These are phyloP conservation scores for Mythimna ferrago DNA, from an alignment of 2,888 invertebrate genomes.

Conservation along the genomic window DNA sequence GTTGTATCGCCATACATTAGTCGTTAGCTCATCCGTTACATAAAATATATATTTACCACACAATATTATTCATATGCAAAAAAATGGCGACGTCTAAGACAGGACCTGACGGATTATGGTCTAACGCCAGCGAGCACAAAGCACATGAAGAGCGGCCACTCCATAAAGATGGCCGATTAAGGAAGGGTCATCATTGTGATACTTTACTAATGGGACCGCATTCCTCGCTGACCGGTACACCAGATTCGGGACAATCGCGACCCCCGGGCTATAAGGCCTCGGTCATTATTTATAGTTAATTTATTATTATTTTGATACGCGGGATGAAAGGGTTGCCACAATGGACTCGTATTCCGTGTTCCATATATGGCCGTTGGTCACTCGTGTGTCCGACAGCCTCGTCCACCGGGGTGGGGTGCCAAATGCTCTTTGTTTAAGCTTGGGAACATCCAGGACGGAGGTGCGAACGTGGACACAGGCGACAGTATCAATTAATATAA, in stretches of 20 bases:
- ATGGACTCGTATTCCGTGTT: conserved; percentile 83
- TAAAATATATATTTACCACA: conserved; percentile 63
- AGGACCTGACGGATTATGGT: conserved; percentile 86
- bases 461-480: conserved; percentile 31
- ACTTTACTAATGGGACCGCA: conserved; percentile 88
- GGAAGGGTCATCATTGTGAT: conserved; percentile 84
- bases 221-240: conserved; percentile 87
- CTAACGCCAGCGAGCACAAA: conserved; percentile 84
- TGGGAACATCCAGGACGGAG: conserved; percentile 69
- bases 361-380: conserved; percentile 81
- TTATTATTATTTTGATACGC: conserved; percentile 90
- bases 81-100: conserved; percentile 75
- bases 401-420: conserved; percentile 72
- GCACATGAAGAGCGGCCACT: conserved; percentile 85
- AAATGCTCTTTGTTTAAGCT: conserved; percentile 72
- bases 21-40: conserved; percentile 59
- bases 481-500: conserved; percentile 37
- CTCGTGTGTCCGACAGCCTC: conserved; percentile 68
- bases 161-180: conserved; percentile 88
- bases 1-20: conserved; percentile 14
- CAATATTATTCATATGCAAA: conserved; percentile 85
- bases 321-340: conserved; percentile 87
- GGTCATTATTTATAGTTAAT: conserved; percentile 88
- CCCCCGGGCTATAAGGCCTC: conserved; percentile 68
- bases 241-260: conserved; percentile 74